These are phyloP conservation scores for Enteromius anoplus DNA, from an alignment of 2,797 vertebrate genomes.

Conservation along the genomic window DNA sequence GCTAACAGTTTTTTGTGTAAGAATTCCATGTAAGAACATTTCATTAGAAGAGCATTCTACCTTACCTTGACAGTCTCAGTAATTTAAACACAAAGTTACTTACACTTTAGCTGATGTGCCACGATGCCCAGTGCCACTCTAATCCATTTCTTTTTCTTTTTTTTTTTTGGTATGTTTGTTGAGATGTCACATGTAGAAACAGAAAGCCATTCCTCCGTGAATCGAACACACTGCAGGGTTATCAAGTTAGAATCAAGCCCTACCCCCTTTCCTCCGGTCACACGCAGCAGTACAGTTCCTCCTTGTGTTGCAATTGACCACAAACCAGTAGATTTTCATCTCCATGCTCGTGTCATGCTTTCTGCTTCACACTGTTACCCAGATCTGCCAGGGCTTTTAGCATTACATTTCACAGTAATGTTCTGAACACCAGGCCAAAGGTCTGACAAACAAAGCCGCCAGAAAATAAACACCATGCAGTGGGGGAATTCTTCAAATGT, in stretches of 20 bases:
- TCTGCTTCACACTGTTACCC: background rate
- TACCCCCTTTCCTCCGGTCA: constrained; percentile 66
- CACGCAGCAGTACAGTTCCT: constrained; percentile 63
- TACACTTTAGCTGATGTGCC: constrained; percentile 54
- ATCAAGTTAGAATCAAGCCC: constrained; percentile 68
- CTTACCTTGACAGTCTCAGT: background rate
- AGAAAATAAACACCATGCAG: background rate
- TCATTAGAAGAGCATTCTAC: background rate
- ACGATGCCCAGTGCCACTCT: constrained; percentile 38
- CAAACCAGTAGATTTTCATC: constrained; percentile 33
- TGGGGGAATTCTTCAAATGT: background rate
- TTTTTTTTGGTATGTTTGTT: background rate
- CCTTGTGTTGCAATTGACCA: constrained; percentile 60
- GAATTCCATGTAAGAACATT: background rate
- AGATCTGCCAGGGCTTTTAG: constrained; percentile 19
- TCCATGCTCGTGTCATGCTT: background rate
- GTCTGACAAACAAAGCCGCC: constrained; percentile 6
- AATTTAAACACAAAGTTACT: constrained; percentile 11
- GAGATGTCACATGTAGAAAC: constrained; percentile 28
- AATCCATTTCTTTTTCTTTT: constrained; percentile 60
- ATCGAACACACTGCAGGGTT: constrained; percentile 47
- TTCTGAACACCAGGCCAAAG: constrained; percentile 5
- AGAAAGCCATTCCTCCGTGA: constrained; percentile 18
- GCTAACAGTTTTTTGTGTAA: background rate
- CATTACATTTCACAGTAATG: background rate